Conservation (phyloP, 2,888 invertebrate genomes). For the Rhynchonema sp. region DNA sequence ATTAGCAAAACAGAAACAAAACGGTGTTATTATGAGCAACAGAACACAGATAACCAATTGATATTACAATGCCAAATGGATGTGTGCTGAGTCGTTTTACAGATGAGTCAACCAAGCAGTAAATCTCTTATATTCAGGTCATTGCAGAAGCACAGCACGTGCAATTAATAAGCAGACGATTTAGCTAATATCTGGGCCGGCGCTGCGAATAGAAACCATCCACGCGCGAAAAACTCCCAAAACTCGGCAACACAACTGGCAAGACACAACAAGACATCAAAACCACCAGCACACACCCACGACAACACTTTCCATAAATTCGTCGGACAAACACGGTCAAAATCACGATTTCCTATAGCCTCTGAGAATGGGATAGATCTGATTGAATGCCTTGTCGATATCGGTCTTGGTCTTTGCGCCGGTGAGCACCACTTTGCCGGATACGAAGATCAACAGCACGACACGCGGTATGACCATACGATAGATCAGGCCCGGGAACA, state of each 20-base stretch:
- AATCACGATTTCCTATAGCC: slow-evolving; percentile 64
- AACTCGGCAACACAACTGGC: background rate
- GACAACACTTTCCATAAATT: no score
- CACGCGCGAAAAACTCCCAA: background rate
- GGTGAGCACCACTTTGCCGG: slow-evolving; percentile 93
- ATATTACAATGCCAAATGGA: no score
- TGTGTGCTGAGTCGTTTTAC: no score
- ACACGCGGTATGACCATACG: slow-evolving; percentile 44
- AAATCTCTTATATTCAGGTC: no score
- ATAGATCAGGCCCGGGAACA: slow-evolving; percentile 95
- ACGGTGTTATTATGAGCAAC: no score
- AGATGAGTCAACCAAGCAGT: no score
- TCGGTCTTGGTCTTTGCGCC: slow-evolving; percentile 74
- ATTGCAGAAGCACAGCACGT: no score
- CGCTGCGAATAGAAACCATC: background rate
- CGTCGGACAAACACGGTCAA: no score
- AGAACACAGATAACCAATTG: no score
- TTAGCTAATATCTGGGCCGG: no score
- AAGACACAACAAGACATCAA: background rate
- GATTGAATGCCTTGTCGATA: slow-evolving; percentile 74
- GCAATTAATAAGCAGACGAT: background rate
- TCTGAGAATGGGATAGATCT: slow-evolving; percentile 79
- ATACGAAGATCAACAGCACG: slow-evolving; percentile 89
- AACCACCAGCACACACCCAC: background rate
- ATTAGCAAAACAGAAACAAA: no score